Percentiles rank a stretch among this genome's conserved stretches.
These are phyloP conservation scores for Congeria kusceri DNA, from an alignment of 2,888 invertebrate genomes.

Conservation along the genomic window DNA sequence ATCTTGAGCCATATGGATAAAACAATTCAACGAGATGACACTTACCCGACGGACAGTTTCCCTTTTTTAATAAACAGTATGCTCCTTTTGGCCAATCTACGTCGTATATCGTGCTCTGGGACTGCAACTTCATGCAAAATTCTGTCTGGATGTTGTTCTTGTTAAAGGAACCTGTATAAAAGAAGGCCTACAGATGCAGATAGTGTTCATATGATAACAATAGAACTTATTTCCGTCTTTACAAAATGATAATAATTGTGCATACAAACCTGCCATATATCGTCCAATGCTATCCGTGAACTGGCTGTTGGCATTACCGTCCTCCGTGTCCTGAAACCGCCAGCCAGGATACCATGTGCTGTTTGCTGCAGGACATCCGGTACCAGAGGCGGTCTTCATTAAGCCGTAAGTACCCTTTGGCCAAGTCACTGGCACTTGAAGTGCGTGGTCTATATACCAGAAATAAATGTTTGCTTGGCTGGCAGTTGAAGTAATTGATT, in stretches of 20 bases:
- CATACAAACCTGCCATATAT: slow-evolving; percentile 32
- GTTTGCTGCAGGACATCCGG: slow-evolving; percentile 38
- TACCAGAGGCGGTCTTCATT: slow-evolving; percentile 31
- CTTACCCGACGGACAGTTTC: slow-evolving; percentile 48
- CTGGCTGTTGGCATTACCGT: slow-evolving; percentile 11
- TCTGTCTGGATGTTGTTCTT: slow-evolving; percentile 17
- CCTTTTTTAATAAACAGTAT: slow-evolving; percentile 52
- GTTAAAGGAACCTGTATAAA: slow-evolving; percentile 22
- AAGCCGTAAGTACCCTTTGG: slow-evolving; percentile 47
- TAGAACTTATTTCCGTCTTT: too few relatives aligned
- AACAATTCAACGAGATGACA: too few relatives aligned
- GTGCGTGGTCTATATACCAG: slow-evolving; percentile 18
- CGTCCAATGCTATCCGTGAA: slow-evolving; percentile 25
- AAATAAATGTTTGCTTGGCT: too few relatives aligned
- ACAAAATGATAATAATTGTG: neutral
- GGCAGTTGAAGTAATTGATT: too few relatives aligned
- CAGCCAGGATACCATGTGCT: slow-evolving; percentile 41
- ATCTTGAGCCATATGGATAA: too few relatives aligned
- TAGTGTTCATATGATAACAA: too few relatives aligned
- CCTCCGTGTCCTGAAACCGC: slow-evolving; percentile 37
- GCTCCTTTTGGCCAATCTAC: slow-evolving; percentile 45
- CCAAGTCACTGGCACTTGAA: slow-evolving; percentile 51
- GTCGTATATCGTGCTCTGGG: slow-evolving; percentile 26
- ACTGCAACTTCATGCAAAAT: slow-evolving; percentile 44
- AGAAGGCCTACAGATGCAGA: too few relatives aligned